Percentiles rank a stretch among this genome's conserved stretches.
These are phyloP conservation scores for Aphidoletes aphidimyza DNA, from an alignment of 2,888 invertebrate species.

Conservation along the genomic window DNA sequence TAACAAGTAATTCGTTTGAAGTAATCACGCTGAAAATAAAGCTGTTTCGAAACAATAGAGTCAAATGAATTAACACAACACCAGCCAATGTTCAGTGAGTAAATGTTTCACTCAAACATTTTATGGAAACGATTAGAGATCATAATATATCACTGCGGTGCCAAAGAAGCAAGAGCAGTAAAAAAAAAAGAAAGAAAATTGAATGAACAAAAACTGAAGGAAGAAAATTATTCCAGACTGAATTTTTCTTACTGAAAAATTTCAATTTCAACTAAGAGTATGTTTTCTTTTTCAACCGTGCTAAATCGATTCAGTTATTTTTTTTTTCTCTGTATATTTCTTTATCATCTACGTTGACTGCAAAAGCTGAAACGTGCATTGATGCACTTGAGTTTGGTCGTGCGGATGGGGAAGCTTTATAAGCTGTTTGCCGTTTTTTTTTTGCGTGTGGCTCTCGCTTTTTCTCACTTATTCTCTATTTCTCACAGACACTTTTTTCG, in stretches of 20 bases:
- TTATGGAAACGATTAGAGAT: no score
- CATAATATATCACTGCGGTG: no score
- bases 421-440: background rate
- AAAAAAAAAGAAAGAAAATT: background rate
- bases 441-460: background rate
- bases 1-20: background rate
- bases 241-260: background rate
- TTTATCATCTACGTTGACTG: background rate
- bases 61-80: background rate
- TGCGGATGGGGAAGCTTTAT: background rate
- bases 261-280: background rate
- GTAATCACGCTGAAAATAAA: no score
- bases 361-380: background rate
- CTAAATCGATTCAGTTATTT: conserved; percentile 22
- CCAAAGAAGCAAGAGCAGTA: no score
- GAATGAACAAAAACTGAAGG: no score
- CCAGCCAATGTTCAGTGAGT: background rate
- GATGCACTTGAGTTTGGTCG: conserved; percentile 4
- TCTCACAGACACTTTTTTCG: no score
- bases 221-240: background rate
- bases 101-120: background rate
- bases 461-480: no score
- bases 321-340: no score
- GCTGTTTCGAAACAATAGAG: background rate
- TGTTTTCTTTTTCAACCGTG: background rate